Conservation (phyloP, 2,797 vertebrate species). For the Phyllotis vaccarum region DNA sequence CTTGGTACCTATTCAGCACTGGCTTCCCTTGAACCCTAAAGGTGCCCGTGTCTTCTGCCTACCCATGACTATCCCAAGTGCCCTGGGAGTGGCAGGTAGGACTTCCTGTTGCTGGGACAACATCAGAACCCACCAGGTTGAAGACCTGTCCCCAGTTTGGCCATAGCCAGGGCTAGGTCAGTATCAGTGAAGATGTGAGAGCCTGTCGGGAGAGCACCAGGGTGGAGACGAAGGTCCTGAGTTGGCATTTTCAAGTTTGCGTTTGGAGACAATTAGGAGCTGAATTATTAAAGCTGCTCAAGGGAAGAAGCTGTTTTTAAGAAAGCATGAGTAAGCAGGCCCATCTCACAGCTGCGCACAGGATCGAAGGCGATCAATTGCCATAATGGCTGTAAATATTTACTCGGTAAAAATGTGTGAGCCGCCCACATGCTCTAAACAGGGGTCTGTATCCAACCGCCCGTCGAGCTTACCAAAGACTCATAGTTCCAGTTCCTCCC, state of each 20-base stretch:
- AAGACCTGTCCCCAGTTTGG: neutral
- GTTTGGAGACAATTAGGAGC: conserved; percentile 82
- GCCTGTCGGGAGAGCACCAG: neutral
- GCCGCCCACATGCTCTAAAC: conserved; percentile 71
- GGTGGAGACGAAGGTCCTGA: conserved; percentile 67
- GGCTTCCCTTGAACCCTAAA: neutral
- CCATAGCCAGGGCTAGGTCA: neutral
- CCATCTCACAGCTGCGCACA: conserved; percentile 74
- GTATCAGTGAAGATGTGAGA: conserved; percentile 42
- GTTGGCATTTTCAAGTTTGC: conserved; percentile 81
- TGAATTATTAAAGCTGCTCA: conserved; percentile 87
- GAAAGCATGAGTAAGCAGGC: conserved; percentile 88
- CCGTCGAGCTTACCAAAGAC: neutral
- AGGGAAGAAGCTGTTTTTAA: conserved; percentile 84
- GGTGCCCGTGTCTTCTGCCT: neutral
- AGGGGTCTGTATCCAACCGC: conserved; percentile 23
- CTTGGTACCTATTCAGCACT: neutral
- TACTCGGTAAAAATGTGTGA: conserved; percentile 75
- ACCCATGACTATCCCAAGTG: neutral
- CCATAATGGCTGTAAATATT: conserved; percentile 83
- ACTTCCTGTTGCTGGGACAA: neutral
- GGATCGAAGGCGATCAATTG: conserved; percentile 85
- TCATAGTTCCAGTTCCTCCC: neutral
- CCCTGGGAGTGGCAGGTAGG: neutral
- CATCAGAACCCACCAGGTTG: neutral